Evolutionary conservation across 2,888 invertebrate species (phyloP).

Genomic region (Microdon myrmicae): DNA sequence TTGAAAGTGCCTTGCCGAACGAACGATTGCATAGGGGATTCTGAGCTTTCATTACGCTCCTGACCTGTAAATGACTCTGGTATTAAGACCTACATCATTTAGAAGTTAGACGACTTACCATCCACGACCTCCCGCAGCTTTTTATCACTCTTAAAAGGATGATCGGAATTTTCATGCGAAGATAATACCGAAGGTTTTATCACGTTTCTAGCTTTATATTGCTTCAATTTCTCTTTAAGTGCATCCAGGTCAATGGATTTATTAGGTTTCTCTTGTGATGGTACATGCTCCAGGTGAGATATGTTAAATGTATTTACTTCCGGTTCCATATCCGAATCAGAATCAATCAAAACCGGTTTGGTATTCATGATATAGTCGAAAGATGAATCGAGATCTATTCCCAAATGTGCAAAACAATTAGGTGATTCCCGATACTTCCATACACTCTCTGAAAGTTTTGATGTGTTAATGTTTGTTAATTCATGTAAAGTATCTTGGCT

Average conservation of each 20-base stretch:
- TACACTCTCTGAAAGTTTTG: too few relatives aligned
- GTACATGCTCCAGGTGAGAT: conserved; percentile 55
- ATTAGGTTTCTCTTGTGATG: conserved; percentile 36
- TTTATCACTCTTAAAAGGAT: neutral
- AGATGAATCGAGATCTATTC: conserved; percentile 54
- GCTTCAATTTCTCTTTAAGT: conserved; percentile 43
- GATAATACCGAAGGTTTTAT: too few relatives aligned
- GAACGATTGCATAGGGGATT: conserved; percentile 49
- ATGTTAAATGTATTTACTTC: conserved; percentile 58
- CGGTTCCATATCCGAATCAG: conserved; percentile 56
- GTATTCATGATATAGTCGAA: conserved; percentile 54
- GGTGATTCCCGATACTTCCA: too few relatives aligned
- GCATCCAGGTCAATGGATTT: conserved; percentile 20
- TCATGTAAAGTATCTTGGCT: too few relatives aligned
- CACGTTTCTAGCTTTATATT: conserved; percentile 20
- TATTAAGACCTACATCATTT: neutral
- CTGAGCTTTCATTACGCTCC: neutral
- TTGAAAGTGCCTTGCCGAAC: conserved; percentile 58
- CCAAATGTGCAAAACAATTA: too few relatives aligned
- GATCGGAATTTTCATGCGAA: too few relatives aligned
- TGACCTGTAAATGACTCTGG: too few relatives aligned
- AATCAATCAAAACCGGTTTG: conserved; percentile 53
- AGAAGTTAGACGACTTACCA: too few relatives aligned
- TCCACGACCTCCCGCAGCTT: neutral
- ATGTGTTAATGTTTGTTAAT: too few relatives aligned